A percentile compares a stretch with the other conserved stretches of the same genome.
Evolutionary conservation across 1,140 invertebrate species (phyloP).

Genomic region (Papilio polytes): DNA sequence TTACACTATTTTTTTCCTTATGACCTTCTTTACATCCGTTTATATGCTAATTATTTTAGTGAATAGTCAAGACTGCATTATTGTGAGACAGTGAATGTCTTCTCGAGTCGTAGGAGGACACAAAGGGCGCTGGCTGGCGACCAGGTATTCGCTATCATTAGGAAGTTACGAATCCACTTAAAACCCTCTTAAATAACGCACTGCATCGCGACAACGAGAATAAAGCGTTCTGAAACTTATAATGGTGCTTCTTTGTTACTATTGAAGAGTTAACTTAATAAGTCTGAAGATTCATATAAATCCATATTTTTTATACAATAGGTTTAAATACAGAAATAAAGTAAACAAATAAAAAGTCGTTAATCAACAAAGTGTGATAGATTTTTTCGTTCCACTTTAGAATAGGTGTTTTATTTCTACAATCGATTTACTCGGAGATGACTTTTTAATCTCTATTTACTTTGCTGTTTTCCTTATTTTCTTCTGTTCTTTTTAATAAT

Average conservation of each 20-base stretch:
- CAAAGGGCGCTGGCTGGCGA: constrained; percentile 4
- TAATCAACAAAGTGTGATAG: too few species aligned
- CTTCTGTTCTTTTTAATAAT: too few species aligned
- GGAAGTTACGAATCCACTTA: constrained; percentile 30
- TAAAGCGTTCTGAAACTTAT: constrained; percentile 10
- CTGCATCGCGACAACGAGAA: background rate
- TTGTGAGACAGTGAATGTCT: constrained; percentile 28
- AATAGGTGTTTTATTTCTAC: too few species aligned
- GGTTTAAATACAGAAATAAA: too few species aligned
- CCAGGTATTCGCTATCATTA: constrained; percentile 20
- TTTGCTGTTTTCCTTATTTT: too few species aligned
- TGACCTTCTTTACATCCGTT: background rate
- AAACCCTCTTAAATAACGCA: constrained; percentile 20
- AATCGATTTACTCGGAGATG: too few species aligned
- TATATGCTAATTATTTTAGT: constrained; percentile 21
- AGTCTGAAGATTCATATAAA: too few species aligned
- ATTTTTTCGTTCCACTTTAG: too few species aligned
- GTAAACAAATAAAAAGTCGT: too few species aligned
- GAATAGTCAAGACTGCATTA: constrained; percentile 13
- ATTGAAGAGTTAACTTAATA: background rate
- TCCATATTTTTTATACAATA: too few species aligned
- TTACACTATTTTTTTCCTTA: background rate
- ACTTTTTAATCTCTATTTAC: too few species aligned
- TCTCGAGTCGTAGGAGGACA: background rate
- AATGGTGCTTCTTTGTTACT: constrained; percentile 9